Evolutionary conservation across 2,797 vertebrate genomes (phyloP).

Genomic region (Characodon lateralis): DNA sequence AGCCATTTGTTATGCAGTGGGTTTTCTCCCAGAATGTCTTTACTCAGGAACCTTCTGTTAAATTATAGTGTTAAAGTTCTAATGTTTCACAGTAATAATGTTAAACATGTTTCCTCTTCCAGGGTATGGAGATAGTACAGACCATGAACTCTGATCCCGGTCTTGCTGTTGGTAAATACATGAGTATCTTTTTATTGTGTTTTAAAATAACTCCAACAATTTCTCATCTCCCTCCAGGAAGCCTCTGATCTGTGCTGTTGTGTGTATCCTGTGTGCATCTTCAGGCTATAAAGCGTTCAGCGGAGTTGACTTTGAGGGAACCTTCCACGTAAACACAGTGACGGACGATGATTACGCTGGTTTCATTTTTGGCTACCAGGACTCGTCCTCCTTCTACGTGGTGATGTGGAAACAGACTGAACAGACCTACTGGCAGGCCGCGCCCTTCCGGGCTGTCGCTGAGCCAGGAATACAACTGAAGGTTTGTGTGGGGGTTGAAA

Average conservation of each 20-base stretch:
- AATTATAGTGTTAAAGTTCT: not conserved
- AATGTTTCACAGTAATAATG: too few relatives aligned
- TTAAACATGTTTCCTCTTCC: conserved; percentile 12
- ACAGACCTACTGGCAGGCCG: conserved; percentile 98
- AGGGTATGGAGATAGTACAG: conserved; percentile 95
- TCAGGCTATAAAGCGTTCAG: conserved; percentile 97
- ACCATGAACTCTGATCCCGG: conserved; percentile 99
- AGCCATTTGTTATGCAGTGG: not conserved
- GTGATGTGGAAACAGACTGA: conserved; percentile 99
- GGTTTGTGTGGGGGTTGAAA: conserved; percentile 82
- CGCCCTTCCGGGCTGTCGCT: conserved; percentile 95
- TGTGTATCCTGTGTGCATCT: not conserved
- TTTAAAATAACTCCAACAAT: conserved; percentile 1
- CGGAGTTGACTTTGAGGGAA: conserved; percentile 98
- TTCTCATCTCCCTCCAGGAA: not conserved
- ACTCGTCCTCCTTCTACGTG: conserved; percentile 98
- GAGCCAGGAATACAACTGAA: conserved; percentile 98
- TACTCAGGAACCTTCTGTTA: not conserved
- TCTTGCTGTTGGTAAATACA: conserved; percentile 91
- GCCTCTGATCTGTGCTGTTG: not conserved
- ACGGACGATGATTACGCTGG: conserved; percentile 97
- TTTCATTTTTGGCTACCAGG: conserved; percentile 99
- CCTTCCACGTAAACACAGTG: conserved; percentile 96
- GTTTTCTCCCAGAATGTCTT: not conserved
- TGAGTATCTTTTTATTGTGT: not conserved